These are phyloP conservation scores for Pachycephus smyrnensis DNA, from an alignment of 2,888 invertebrate species.

Conservation along the genomic window DNA sequence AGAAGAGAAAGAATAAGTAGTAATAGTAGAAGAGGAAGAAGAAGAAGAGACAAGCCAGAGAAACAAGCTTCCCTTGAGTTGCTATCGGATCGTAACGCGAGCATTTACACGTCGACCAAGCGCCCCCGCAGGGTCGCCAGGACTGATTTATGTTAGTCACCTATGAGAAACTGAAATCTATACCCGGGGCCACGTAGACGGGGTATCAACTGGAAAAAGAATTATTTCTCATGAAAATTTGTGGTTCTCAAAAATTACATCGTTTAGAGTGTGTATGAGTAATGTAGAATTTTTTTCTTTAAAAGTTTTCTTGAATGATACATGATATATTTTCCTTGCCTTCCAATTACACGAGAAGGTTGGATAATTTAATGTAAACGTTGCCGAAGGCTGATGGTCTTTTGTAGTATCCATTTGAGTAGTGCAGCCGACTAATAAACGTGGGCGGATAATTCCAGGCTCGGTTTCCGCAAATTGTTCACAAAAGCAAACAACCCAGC, in stretches of 20 bases:
- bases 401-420: background rate
- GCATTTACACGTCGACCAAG: conserved; percentile 60
- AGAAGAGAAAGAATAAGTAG: conserved; percentile 23
- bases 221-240: background rate
- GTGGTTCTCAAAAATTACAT: background rate
- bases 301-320: background rate
- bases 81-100: conserved; percentile 63
- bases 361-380: background rate
- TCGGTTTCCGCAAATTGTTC: conserved; percentile 52
- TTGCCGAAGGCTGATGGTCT: background rate
- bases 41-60: conserved; percentile 24
- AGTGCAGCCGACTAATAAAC: conserved; percentile 2
- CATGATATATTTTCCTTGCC: background rate
- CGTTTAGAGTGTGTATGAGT: background rate
- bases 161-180: conserved; percentile 52
- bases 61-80: conserved; percentile 43
- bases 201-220: background rate
- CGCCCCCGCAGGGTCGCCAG: conserved; percentile 54
- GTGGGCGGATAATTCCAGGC: conserved; percentile 47
- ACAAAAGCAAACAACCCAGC: conserved; percentile 44
- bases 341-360: background rate
- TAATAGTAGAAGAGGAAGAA: conserved; percentile 25
- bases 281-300: background rate
- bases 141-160: conserved; percentile 56
- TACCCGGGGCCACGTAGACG: conserved; percentile 29